Conservation (phyloP, 2,888 invertebrate genomes). For the Lochmaea crataegi region DNA sequence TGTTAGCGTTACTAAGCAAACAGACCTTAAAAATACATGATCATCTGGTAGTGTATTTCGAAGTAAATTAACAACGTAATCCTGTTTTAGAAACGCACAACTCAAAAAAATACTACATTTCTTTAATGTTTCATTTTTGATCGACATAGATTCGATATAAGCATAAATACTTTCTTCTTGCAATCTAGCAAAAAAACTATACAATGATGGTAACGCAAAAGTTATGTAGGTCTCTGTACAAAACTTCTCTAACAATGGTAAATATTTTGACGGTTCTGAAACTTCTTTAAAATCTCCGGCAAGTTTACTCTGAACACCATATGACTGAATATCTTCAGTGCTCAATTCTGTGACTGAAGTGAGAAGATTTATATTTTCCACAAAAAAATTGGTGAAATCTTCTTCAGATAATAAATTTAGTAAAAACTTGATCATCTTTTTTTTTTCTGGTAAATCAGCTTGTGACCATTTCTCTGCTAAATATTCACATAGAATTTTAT, state of each 20-base stretch:
- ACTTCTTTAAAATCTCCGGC: slow-evolving; percentile 36
- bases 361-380: not conserved
- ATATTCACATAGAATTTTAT: slow-evolving; percentile 6
- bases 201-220: slow-evolving; percentile 38
- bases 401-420: slow-evolving; percentile 20
- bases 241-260: slow-evolving; percentile 40
- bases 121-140: slow-evolving; percentile 38
- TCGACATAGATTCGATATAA: slow-evolving; percentile 37
- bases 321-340: slow-evolving; percentile 26
- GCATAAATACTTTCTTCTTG: slow-evolving; percentile 37
- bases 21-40: slow-evolving; percentile 39
- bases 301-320: slow-evolving; percentile 38
- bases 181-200: slow-evolving; percentile 41
- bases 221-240: slow-evolving; percentile 46
- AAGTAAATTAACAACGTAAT: slow-evolving; percentile 33
- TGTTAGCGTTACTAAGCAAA: slow-evolving; percentile 40
- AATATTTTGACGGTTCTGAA: slow-evolving; percentile 22
- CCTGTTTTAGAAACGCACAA: slow-evolving; percentile 35
- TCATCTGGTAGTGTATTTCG: slow-evolving; percentile 24
- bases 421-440: slow-evolving; percentile 10
- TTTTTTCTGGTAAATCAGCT: not conserved
- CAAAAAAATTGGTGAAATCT: slow-evolving; percentile 20
- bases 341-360: not conserved
- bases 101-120: slow-evolving; percentile 45
- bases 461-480: slow-evolving; percentile 8